These are phyloP conservation scores for Scatophagus argus DNA, from an alignment of 2,113 vertebrate species.

Conservation along the genomic window DNA sequence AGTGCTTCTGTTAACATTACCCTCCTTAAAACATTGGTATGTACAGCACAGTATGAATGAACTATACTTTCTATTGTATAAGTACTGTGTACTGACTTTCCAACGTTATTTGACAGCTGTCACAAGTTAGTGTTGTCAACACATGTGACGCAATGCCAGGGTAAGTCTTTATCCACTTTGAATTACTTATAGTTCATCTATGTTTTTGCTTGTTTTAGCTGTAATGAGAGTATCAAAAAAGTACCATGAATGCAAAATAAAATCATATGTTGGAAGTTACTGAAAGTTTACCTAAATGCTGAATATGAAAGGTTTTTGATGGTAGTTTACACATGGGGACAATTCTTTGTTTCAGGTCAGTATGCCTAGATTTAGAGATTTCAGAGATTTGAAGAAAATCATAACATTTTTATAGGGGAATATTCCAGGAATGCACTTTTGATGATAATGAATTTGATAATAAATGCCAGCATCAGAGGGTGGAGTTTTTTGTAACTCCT, in stretches of 20 bases:
- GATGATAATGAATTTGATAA: neutral
- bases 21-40: constrained; percentile 19
- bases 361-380: constrained; percentile 8
- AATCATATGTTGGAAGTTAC: neutral
- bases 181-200: neutral
- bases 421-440: neutral
- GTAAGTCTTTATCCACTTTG: constrained; percentile 48
- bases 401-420: too few relatives aligned
- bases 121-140: rapidly evolving
- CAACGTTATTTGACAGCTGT: constrained; percentile 44
- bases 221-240: neutral
- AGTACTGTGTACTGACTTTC: constrained; percentile 1
- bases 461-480: neutral
- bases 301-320: neutral
- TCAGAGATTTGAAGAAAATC: neutral
- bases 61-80: neutral
- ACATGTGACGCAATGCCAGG: neutral
- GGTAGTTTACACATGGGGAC: neutral
- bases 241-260: neutral
- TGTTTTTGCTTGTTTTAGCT: neutral
- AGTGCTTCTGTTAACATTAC: rapidly evolving
- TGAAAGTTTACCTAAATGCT: neutral
- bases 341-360: constrained; percentile 38
- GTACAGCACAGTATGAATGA: constrained; percentile 7
- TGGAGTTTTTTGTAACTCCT: neutral